phyloP scores from a whole-genome alignment of 2,888 invertebrate species.

The Tenthredo notha region DNA sequence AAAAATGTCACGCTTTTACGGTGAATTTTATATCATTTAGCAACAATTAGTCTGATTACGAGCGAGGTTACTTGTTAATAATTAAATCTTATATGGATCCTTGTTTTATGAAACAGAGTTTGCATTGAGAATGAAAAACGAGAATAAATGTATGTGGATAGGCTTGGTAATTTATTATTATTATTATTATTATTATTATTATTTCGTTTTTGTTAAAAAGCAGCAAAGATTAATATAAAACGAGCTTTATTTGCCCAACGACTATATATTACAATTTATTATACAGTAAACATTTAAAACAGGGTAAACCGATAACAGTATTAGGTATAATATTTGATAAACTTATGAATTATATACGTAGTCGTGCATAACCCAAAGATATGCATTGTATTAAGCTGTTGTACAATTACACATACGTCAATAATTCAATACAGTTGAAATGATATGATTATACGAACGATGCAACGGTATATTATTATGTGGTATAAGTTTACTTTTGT shows the following conservation, averaged over 20 bases:
- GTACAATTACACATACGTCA: slow-evolving; percentile 1
- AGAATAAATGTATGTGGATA: not conserved
- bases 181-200: too few relatives aligned
- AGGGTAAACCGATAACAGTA: slow-evolving; percentile 71
- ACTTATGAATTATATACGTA: slow-evolving; percentile 37
- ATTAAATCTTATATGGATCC: not conserved
- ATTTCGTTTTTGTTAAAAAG: not conserved
- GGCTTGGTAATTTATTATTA: not conserved
- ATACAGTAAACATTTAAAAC: slow-evolving; percentile 76
- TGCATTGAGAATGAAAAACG: not conserved
- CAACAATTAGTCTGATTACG: slow-evolving; percentile 21
- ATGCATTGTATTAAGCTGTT: slow-evolving; percentile 8
- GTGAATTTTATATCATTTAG: not conserved
- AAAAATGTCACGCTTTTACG: not conserved
- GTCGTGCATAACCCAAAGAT: slow-evolving; percentile 26
- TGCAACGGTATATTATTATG: slow-evolving; percentile 13
- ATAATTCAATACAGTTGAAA: slow-evolving; percentile 14
- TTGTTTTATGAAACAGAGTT: not conserved
- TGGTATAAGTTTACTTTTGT: not conserved
- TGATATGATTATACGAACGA: slow-evolving; percentile 28
- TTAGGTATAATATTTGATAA: slow-evolving; percentile 38
- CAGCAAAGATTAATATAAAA: slow-evolving; percentile 61
- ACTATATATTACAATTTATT: slow-evolving; percentile 74
- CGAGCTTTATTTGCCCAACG: slow-evolving; percentile 75
- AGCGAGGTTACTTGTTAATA: not conserved